Evolutionary conservation across 2,113 vertebrate species (phyloP).

Genomic region (Micronycteris hirsuta): DNA sequence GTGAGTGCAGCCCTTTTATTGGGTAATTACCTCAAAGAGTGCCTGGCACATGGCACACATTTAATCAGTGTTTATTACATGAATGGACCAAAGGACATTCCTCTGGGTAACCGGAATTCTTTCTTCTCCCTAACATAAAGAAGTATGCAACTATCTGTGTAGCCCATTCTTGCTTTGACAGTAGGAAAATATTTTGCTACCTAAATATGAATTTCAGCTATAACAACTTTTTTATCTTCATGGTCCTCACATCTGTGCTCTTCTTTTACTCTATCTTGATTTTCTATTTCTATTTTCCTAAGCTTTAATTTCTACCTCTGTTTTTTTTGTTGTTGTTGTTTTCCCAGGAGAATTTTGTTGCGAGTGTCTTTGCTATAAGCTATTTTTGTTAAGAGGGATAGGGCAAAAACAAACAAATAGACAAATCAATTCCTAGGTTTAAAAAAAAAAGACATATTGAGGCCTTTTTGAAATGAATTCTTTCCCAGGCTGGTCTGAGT

Average conservation of each 20-base stretch:
- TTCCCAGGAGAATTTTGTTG: not conserved
- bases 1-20: not conserved
- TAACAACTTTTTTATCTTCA: not conserved
- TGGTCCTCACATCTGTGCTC: not conserved
- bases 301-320: not conserved
- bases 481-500: conserved; percentile 49
- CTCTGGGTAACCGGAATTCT: not conserved
- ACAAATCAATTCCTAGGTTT: not conserved
- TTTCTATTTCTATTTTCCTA: conserved; percentile 15
- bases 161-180: not conserved
- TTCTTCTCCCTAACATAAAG: not conserved
- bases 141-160: not conserved
- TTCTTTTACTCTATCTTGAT: not conserved
- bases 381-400: not conserved
- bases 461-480: conserved; percentile 12
- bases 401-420: not conserved
- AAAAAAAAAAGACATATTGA: not conserved
- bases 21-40: not conserved
- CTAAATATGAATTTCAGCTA: not conserved
- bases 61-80: not conserved
- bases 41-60: not conserved
- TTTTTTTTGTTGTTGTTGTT: conserved; percentile 24
- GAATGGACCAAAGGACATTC: not conserved
- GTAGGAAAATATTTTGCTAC: not conserved
- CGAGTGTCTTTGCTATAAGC: not conserved